A percentile compares a stretch with the other conserved stretches of the same genome.
Evolutionary conservation across 2,797 vertebrate species (phyloP).

Genomic region (Lutjanus argentimaculatus): DNA sequence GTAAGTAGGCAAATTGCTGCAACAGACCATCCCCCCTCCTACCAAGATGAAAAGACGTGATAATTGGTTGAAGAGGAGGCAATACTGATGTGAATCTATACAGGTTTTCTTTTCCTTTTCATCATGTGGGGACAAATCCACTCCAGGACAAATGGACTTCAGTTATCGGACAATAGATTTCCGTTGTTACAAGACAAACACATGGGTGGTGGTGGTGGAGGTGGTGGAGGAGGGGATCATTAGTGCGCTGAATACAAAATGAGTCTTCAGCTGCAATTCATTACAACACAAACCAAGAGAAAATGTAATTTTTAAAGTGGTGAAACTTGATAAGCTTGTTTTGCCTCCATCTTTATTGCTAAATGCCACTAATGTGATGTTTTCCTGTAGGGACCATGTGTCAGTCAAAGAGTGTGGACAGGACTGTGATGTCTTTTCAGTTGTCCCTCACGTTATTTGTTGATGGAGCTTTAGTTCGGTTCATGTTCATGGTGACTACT

Average conservation of each 20-base stretch:
- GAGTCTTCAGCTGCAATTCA: neutral
- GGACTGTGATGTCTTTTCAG: neutral
- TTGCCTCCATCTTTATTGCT: neutral
- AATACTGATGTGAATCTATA: conserved; percentile 18
- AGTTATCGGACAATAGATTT: conserved; percentile 32
- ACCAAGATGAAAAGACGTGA: conserved; percentile 66
- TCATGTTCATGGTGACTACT: neutral
- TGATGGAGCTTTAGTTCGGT: neutral
- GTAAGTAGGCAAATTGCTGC: conserved; percentile 35
- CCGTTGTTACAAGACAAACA: conserved; percentile 16
- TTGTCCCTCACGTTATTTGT: neutral
- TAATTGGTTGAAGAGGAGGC: conserved; percentile 58
- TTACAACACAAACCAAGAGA: neutral
- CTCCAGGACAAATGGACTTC: conserved; percentile 47
- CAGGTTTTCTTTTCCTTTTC: conserved; percentile 40
- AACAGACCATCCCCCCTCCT: conserved; percentile 4
- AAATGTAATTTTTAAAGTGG: neutral
- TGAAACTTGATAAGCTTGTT: neutral
- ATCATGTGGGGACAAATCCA: conserved; percentile 34
- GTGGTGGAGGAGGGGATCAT: neutral
- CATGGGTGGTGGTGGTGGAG: neutral
- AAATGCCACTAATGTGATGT: neutral
- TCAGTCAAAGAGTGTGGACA: neutral
- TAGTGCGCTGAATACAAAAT: conserved; percentile 10
- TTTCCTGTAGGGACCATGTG: neutral